Conservation (phyloP, 2,113 vertebrate genomes). For the Pavo muticus region DNA sequence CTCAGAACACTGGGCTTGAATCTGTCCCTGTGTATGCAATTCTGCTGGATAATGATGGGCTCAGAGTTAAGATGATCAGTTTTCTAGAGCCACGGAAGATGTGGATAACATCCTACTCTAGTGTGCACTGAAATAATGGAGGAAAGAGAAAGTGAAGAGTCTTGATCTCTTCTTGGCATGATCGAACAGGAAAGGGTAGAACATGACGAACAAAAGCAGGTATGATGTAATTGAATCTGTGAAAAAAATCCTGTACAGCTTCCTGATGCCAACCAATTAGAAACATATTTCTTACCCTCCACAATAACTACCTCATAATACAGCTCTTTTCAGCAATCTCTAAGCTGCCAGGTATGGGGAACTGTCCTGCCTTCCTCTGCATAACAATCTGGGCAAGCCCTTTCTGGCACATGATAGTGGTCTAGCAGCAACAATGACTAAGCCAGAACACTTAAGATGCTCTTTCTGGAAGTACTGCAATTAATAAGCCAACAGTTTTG, state of each 20-base stretch:
- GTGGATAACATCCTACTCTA: neutral
- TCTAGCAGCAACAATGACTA: neutral
- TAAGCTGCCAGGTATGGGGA: neutral
- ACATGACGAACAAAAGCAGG: neutral
- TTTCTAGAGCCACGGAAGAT: neutral
- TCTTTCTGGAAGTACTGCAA: neutral
- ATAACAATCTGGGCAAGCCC: neutral
- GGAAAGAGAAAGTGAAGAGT: neutral
- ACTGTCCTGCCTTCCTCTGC: neutral
- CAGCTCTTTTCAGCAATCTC: neutral
- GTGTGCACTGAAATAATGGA: neutral
- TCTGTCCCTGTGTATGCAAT: neutral
- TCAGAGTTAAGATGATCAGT: neutral
- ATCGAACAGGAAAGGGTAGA: neutral
- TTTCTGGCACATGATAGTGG: rapidly evolving
- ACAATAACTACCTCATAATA: neutral
- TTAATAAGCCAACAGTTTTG: neutral
- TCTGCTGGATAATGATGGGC: neutral
- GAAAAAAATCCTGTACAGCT: neutral
- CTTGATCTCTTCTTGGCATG: neutral
- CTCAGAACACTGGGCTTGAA: neutral
- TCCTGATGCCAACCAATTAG: neutral
- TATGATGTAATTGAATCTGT: neutral
- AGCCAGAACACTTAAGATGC: neutral
- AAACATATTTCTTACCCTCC: neutral